Base-by-base conservation (phyloP, 1,140 invertebrate genomes). In the Lysiphlebus fabarum region DNA sequence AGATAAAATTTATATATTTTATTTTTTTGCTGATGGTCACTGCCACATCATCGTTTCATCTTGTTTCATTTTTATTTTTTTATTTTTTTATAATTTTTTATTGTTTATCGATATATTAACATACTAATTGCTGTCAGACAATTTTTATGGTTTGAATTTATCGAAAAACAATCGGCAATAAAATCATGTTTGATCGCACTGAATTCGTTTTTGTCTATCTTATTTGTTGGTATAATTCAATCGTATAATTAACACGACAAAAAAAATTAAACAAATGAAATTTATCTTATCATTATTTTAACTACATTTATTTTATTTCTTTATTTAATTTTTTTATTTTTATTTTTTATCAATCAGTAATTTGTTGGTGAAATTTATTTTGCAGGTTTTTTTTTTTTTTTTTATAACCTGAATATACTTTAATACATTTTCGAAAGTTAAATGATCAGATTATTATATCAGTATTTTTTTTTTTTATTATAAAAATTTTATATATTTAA, bases 61-160 rank as follows among this genome's bases (percentile, higher is more conserved):
- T 40, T 37, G 40, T 26, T 36, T 36, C 45, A 8, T 45, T 41
- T 7, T 51, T 9, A 44, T 26, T 56, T 26, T 41, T 4, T 2
- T 12, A 11, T 12, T 34, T 34, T 7, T 36, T 26, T 38, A 17
- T n/a, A n/a, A n/a, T n/a, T n/a, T n/a, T 33, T n/a, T 44, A 37
- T 33, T 49, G 44, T 47, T 51, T 56, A 55, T 59, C 59, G 54
- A 62, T 62, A 62, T 57, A 65, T 65, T 65, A 65, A 50, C 64
- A 65, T 65, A 61, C 64, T 65, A 65, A 65, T 65, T 65, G 64
- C 61, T 62, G 61, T 65, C 58, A 62, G 58, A 65, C n/a, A n/a
- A 61, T 61, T 62, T 51, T 42, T 3, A 55, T 40, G 42, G 48
- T 44, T 12, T 17, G 51, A 51, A 65, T 65, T 65, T 64, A 64